Base-by-base conservation (phyloP, 2,113 vertebrate genomes). In the Manacus vitellinus region DNA sequence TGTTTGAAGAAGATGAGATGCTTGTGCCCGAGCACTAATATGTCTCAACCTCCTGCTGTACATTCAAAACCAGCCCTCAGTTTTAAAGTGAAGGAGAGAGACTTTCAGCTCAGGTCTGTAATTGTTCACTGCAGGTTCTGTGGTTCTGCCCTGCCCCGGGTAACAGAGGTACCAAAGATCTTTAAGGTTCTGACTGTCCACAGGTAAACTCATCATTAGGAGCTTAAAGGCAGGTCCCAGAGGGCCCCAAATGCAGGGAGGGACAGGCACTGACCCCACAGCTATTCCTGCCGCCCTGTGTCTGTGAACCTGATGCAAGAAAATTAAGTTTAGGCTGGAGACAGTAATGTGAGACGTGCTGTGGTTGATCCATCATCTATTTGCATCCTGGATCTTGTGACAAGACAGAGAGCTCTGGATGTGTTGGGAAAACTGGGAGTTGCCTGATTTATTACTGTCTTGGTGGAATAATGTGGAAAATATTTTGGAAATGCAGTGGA, bases 281-380 rank as follows among this genome's bases (percentile, higher is more conserved):
- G 2, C 51, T 56, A 0, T 31, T 55, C 54, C 58, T 55, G 58
- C 41, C 41, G 56, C 25, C 3, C 3, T 24, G 73, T 19, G 35
- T 39, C 20, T 16, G 8, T 58, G 27, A 27, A 66, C 44, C 3
- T 55, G 56, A 39, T 46, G 23, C 39, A 74, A 25, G 67, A 46
- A 25, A 27, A 71, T 70, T 2, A 27, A 39, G 10, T 59, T 76
- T 7, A 33, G 74, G 68, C 59, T 59, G 31, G 44, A 10, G 68
- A 39, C 58, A 37, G 58, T 12, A 22, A 66, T 5, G 59, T 27
- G 77, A 84, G 59, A 8, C 0, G 0, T 51, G 67, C 23, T 0
- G 1, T 49, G 39, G 54, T 5, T 87, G 88, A 35, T 59, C 72
- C 71, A 54, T 30, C 9, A 63, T 61, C 49, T 85, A 0, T 91